phyloP scores from a whole-genome alignment of 2,113 vertebrate species.

The Raja brachyura region DNA sequence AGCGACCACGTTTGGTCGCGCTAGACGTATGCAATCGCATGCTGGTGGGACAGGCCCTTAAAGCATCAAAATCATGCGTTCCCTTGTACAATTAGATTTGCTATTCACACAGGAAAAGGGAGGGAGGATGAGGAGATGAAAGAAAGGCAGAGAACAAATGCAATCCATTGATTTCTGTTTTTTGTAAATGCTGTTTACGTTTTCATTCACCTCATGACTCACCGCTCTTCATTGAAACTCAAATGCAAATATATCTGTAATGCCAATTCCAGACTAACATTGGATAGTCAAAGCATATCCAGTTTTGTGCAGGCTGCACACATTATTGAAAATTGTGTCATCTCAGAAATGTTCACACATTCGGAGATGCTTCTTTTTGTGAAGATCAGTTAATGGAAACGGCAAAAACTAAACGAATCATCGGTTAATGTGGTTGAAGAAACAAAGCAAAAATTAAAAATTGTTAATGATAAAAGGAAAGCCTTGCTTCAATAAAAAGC shows the following conservation, averaged over 20 bases:
- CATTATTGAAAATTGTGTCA: background rate
- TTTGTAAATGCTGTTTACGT: background rate
- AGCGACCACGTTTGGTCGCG: too few species aligned
- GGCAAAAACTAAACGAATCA: background rate
- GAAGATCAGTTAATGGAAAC: background rate
- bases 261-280: background rate
- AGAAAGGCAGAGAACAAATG: background rate
- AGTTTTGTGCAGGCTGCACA: background rate
- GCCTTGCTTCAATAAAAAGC: background rate
- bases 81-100: background rate
- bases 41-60: too few species aligned
- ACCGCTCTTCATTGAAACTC: background rate
- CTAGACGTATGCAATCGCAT: too few species aligned
- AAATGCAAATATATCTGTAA: background rate
- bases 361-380: background rate
- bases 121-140: background rate
- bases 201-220: background rate
- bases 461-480: background rate
- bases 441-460: background rate
- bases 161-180: background rate
- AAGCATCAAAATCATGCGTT: background rate
- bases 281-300: background rate
- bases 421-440: background rate
- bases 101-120: background rate
- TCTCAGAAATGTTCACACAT: background rate